These are phyloP conservation scores for Adelphocoris suturalis DNA, from an alignment of 2,888 invertebrate genomes.

Conservation along the genomic window DNA sequence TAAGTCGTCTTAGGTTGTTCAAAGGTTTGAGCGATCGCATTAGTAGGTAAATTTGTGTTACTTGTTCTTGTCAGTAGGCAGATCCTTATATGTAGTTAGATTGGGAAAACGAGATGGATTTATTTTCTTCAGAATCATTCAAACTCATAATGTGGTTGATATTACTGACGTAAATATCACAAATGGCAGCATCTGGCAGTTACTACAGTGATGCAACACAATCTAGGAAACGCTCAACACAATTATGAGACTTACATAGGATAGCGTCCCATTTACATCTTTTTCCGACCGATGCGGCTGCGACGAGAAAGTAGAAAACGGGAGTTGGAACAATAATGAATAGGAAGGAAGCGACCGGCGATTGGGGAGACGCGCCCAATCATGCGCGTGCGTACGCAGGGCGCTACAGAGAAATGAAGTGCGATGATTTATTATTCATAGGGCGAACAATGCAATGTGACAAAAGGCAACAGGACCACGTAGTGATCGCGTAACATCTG, in stretches of 20 bases:
- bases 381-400: conserved; percentile 3
- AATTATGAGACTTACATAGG: not conserved
- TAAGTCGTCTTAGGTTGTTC: no score
- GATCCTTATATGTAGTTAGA: no score
- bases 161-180: no score
- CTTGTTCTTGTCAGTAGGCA: no score
- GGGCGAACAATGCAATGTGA: conserved; percentile 23
- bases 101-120: no score
- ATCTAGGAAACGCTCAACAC: not conserved
- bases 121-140: no score
- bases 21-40: no score
- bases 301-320: conserved; percentile 25
- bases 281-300: not conserved
- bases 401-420: not conserved
- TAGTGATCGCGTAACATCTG: conserved; percentile 8
- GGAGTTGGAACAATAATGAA: conserved; percentile 30
- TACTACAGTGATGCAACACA: not conserved
- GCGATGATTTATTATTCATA: conserved; percentile 37
- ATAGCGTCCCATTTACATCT: conserved; percentile 4
- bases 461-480: conserved; percentile 16
- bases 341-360: conserved; percentile 23
- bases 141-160: no score
- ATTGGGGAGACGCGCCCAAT: conserved; percentile 13
- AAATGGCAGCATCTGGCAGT: not conserved
- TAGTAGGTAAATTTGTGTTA: no score